These are phyloP conservation scores for Conopomorpha cramerella DNA, from an alignment of 1,140 invertebrate genomes.

Conservation along the genomic window DNA sequence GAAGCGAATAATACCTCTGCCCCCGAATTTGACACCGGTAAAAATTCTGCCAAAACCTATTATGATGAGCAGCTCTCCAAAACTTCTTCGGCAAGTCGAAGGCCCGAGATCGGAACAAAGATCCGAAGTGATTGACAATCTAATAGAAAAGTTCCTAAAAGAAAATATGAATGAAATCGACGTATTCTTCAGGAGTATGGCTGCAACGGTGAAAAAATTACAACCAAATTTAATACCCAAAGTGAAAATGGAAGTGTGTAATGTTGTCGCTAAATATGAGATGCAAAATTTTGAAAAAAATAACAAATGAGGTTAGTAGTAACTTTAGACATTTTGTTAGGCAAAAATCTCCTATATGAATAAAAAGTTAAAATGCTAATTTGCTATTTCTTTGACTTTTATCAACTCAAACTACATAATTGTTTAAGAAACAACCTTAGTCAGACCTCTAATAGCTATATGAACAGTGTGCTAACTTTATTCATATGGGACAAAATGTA, in stretches of 20 bases:
- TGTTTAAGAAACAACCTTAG: no score
- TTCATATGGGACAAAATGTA: no score
- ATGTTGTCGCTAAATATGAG: conserved; percentile 54
- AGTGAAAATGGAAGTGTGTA: conserved; percentile 55
- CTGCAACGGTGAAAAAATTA: conserved; percentile 49
- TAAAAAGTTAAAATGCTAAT: no score
- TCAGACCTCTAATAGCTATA: no score
- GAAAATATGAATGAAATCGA: conserved; percentile 52
- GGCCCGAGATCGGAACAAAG: conserved; percentile 35
- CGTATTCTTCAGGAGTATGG: conserved; percentile 52
- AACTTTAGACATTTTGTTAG: no score
- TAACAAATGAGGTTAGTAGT: conserved; percentile 2
- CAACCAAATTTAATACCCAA: conserved; percentile 50
- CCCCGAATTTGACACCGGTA: conserved; percentile 33
- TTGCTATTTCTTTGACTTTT: no score
- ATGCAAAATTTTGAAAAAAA: conserved; percentile 49
- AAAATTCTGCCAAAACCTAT: conserved; percentile 51
- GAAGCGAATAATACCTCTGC: conserved; percentile 31
- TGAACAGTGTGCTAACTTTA: no score
- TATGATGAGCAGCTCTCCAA: conserved; percentile 25
- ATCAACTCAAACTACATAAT: no score
- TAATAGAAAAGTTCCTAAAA: conserved; percentile 44
- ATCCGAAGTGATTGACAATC: conserved; percentile 37
- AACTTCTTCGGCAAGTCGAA: conserved; percentile 34
- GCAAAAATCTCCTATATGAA: no score